phyloP scores from a whole-genome alignment of 2,113 vertebrate species.

The Odontophorus gujanensis region DNA sequence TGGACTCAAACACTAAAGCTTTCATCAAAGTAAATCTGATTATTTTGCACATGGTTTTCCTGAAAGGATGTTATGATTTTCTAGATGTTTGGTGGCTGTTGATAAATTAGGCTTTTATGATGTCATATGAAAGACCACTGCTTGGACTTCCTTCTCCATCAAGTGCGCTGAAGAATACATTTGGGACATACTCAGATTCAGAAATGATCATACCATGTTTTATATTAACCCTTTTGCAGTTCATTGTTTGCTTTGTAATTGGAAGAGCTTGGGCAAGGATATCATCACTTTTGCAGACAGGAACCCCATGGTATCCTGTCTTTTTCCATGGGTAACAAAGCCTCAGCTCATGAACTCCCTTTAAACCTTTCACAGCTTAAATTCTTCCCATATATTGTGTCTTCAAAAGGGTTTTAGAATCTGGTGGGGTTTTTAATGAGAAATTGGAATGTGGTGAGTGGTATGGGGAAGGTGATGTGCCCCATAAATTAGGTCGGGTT shows the following conservation, averaged over 20 bases:
- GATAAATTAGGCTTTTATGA: slow-evolving; percentile 97
- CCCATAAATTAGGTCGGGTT: slow-evolving; percentile 32
- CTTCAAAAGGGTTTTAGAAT: slow-evolving; percentile 13
- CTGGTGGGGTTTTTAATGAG: slow-evolving; percentile 18
- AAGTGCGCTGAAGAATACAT: slow-evolving; percentile 73
- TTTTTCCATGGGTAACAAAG: background rate
- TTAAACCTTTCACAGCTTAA: slow-evolving; percentile 20
- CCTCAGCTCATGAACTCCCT: background rate
- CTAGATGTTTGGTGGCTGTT: slow-evolving; percentile 89
- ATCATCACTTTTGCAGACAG: background rate
- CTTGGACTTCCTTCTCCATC: slow-evolving; percentile 83
- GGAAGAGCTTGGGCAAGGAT: background rate
- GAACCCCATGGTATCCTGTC: rapidly evolving
- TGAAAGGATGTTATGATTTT: slow-evolving; percentile 99
- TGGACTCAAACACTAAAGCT: slow-evolving; percentile 78
- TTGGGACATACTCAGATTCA: slow-evolving; percentile 49
- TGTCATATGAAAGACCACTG: slow-evolving; percentile 91
- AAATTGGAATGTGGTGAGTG: slow-evolving; percentile 4
- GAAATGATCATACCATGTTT: slow-evolving; percentile 43
- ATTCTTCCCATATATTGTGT: slow-evolving; percentile 5
- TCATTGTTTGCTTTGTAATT: background rate
- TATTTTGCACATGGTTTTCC: slow-evolving; percentile 97
- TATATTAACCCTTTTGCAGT: slow-evolving; percentile 68
- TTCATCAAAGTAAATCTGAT: slow-evolving; percentile 92
- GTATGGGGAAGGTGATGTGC: background rate